phyloP scores from a whole-genome alignment of 2,797 vertebrate species.

The Octomys mimax region DNA sequence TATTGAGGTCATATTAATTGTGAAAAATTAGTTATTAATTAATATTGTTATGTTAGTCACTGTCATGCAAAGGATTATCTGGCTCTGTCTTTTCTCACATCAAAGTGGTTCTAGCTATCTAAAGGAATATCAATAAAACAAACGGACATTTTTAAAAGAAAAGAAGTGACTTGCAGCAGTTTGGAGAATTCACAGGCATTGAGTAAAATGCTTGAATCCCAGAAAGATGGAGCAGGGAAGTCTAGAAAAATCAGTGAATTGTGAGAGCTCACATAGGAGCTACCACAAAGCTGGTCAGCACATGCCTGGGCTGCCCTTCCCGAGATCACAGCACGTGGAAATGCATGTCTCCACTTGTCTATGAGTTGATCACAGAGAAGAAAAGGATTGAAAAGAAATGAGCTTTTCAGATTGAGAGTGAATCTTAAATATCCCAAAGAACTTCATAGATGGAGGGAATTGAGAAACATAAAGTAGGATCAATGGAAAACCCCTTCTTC shows the following conservation, averaged over 20 bases:
- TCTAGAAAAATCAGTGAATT: background rate
- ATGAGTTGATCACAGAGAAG: background rate
- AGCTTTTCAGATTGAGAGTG: background rate
- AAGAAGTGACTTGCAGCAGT: background rate
- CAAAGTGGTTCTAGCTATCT: background rate
- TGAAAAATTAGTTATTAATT: background rate
- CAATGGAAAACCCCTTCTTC: constrained; percentile 12
- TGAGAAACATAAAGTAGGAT: constrained; percentile 39
- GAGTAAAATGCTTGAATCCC: background rate
- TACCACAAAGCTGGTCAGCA: background rate
- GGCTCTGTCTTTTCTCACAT: background rate
- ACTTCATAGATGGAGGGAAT: background rate
- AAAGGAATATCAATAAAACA: constrained; percentile 9
- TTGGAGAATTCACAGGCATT: background rate
- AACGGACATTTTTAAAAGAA: background rate
- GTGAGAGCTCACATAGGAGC: background rate
- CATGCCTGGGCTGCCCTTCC: background rate
- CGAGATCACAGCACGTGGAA: background rate
- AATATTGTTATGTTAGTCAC: background rate
- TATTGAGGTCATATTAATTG: background rate
- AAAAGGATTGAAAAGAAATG: constrained; percentile 15
- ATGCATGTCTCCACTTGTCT: background rate
- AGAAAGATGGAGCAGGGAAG: background rate
- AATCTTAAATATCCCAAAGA: constrained; percentile 43
- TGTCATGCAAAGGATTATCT: background rate